Conservation (phyloP, 1,140 invertebrate genomes). For the Neodiprion virginianus region DNA sequence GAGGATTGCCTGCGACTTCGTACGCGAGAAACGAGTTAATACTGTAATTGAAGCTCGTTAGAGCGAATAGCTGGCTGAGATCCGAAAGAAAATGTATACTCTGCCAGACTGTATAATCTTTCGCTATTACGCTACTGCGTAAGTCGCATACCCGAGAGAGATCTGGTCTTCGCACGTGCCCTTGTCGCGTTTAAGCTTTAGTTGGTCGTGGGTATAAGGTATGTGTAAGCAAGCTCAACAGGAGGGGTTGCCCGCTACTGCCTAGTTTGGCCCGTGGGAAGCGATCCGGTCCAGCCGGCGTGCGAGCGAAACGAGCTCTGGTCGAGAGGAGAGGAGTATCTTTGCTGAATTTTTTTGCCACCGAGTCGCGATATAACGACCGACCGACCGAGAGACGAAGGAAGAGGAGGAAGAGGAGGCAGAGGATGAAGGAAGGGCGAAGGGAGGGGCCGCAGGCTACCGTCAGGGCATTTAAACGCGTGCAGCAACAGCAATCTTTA, state of each 20-base stretch:
- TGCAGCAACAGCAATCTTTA: constrained; percentile 3
- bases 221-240: background rate
- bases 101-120: too few relatives aligned
- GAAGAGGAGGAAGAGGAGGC: constrained; percentile 20
- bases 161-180: background rate
- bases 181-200: background rate
- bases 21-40: too few relatives aligned
- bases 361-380: constrained; percentile 15
- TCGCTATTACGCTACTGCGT: too few relatives aligned
- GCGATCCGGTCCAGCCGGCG: constrained; percentile 28
- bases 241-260: constrained; percentile 19
- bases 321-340: background rate
- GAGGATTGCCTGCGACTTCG: too few relatives aligned
- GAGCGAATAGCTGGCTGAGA: too few relatives aligned
- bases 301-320: too few relatives aligned
- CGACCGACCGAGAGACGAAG: constrained; percentile 28
- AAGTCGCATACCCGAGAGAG: too few relatives aligned
- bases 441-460: constrained; percentile 1
- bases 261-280: constrained; percentile 47
- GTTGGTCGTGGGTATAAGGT: background rate
- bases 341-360: constrained; percentile 2
- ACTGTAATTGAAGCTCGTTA: too few relatives aligned
- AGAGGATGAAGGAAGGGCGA: background rate
- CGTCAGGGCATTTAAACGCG: constrained; percentile 32
- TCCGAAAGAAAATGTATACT: too few relatives aligned